Evolutionary conservation across 1,140 invertebrate species (phyloP).

Genomic region (Heliothis virescens): DNA sequence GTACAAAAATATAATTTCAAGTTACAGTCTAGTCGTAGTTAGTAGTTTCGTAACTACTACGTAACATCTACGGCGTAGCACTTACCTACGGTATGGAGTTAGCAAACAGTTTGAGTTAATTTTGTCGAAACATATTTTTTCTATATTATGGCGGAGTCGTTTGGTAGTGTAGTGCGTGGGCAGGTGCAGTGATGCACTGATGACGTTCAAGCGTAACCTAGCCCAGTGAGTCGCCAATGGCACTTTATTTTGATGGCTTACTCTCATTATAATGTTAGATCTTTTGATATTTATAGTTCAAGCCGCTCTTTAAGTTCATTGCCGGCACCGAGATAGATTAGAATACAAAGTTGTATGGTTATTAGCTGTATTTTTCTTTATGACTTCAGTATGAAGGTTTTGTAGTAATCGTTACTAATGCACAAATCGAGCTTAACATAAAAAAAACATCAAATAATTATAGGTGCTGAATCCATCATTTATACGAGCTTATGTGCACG

Average conservation of each 20-base stretch:
- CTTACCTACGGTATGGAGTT: neutral
- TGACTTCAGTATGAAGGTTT: neutral
- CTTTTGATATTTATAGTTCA: conserved; percentile 50
- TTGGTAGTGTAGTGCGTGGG: conserved; percentile 20
- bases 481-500: too few species aligned
- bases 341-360: conserved; percentile 6
- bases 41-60: conserved; percentile 3
- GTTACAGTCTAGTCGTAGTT: neutral
- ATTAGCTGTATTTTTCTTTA: neutral
- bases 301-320: conserved; percentile 42
- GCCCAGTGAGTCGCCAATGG: conserved; percentile 49
- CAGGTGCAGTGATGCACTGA: conserved; percentile 49
- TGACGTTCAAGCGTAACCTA: conserved; percentile 46
- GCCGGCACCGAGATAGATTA: conserved; percentile 33
- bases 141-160: conserved; percentile 1
- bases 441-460: too few species aligned
- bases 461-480: too few species aligned
- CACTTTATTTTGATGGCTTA: conserved; percentile 54
- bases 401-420: neutral
- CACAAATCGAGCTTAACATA: too few species aligned
- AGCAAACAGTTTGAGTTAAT: neutral
- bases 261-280: conserved; percentile 55
- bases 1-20: neutral
- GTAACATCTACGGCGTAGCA: conserved; percentile 43
- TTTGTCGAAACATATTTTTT: neutral